Conservation (phyloP, 2,113 vertebrate species). For the Osmerus eperlanus region DNA sequence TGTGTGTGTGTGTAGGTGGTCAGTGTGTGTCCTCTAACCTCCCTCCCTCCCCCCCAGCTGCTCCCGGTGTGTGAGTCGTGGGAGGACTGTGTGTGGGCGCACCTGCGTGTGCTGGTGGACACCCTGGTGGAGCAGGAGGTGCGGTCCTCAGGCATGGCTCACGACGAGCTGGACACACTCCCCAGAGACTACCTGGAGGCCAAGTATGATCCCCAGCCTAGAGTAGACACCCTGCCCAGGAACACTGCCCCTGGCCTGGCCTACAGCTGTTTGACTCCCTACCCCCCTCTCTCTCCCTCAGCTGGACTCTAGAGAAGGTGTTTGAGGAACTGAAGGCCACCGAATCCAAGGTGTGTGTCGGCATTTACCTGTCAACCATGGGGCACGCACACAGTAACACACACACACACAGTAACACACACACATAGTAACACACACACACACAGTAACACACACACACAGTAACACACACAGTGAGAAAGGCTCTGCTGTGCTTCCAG, state of each 20-base stretch:
- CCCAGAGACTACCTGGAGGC: slow-evolving; percentile 89
- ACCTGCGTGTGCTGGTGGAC: slow-evolving; percentile 96
- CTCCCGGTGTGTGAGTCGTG: slow-evolving; percentile 92
- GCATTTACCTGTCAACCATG: not conserved
- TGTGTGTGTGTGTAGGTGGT: not conserved
- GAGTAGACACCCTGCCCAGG: not conserved
- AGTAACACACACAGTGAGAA: not conserved
- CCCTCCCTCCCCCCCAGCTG: slow-evolving; percentile 65
- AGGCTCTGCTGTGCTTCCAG: slow-evolving; percentile 60
- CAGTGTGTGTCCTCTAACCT: slow-evolving; percentile 6
- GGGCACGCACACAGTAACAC: slow-evolving; percentile 16
- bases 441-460: not conserved
- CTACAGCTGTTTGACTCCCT: too few species aligned
- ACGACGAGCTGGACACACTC: slow-evolving; percentile 83
- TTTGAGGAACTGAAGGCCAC: slow-evolving; percentile 96
- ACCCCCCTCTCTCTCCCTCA: slow-evolving; percentile 42
- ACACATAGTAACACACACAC: not conserved
- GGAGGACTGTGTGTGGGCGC: slow-evolving; percentile 96
- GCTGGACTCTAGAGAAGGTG: slow-evolving; percentile 93
- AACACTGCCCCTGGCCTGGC: not conserved
- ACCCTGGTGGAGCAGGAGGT: slow-evolving; percentile 93
- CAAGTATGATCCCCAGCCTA: slow-evolving; percentile 74
- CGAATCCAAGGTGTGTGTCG: slow-evolving; percentile 81
- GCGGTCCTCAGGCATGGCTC: slow-evolving; percentile 78
- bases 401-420: not conserved